These are phyloP conservation scores for Cyclopterus lumpus DNA, from an alignment of 2,797 vertebrate genomes.

Conservation along the genomic window DNA sequence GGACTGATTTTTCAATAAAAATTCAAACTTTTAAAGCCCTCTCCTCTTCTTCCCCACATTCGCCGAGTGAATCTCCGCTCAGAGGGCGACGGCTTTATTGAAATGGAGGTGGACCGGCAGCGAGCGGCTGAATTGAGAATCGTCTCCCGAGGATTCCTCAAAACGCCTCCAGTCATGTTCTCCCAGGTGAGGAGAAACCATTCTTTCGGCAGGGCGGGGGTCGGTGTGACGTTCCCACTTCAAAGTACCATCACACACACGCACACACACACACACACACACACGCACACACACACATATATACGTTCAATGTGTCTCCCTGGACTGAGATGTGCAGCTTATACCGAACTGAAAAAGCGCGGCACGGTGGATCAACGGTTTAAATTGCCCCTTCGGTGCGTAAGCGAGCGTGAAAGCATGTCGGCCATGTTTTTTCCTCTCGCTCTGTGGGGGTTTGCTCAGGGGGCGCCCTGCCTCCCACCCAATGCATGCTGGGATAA, in stretches of 20 bases:
- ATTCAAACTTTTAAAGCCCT: constrained; percentile 45
- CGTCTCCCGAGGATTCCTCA: constrained; percentile 65
- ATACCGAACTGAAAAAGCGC: constrained; percentile 4
- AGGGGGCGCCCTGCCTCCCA: background rate
- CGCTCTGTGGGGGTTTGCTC: constrained; percentile 2
- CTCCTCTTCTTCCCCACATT: constrained; percentile 39
- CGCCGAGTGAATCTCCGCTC: constrained; percentile 53
- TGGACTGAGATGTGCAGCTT: constrained; percentile 19
- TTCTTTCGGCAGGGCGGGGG: background rate
- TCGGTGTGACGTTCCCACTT: constrained; percentile 28
- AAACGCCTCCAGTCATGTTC: constrained; percentile 55
- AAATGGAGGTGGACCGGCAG: constrained; percentile 41
- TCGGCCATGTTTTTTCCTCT: constrained; percentile 22
- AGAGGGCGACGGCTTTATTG: constrained; percentile 57
- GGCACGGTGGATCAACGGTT: constrained; percentile 31
- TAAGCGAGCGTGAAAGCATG: constrained; percentile 19
- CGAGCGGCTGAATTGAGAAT: constrained; percentile 62
- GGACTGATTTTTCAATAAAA: constrained; percentile 39
- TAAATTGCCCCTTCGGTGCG: constrained; percentile 39
- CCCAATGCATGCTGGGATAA: constrained; percentile 27
- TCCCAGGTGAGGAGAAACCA: constrained; percentile 52
- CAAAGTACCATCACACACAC: constrained; percentile 30
- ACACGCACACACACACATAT: too few species aligned
- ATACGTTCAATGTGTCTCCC: constrained; percentile 9
- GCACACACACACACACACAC: too few species aligned